Evolutionary conservation across 2,797 vertebrate genomes (phyloP).

Genomic region (Jordanella pulchra): DNA sequence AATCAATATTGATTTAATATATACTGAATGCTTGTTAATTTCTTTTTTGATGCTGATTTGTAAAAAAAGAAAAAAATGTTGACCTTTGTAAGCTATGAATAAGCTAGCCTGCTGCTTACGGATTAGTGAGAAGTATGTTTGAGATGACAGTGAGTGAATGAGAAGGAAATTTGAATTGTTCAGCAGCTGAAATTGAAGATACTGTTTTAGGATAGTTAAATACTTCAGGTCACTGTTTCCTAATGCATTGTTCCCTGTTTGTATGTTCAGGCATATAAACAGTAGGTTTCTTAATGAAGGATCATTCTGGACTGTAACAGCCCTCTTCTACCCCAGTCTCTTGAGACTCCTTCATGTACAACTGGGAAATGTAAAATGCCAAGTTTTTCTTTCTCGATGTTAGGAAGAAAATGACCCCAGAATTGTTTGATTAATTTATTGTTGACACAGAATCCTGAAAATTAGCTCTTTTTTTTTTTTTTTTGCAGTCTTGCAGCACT

Average conservation of each 20-base stretch:
- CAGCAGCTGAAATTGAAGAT: slow-evolving; percentile 48
- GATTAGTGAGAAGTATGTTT: slow-evolving; percentile 68
- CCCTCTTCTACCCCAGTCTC: slow-evolving; percentile 50
- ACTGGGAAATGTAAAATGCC: slow-evolving; percentile 52
- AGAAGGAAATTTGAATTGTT: slow-evolving; percentile 54
- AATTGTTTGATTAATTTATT: slow-evolving; percentile 34
- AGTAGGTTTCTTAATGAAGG: slow-evolving; percentile 60
- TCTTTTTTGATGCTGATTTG: slow-evolving; percentile 76
- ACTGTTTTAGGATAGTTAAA: slow-evolving; percentile 68
- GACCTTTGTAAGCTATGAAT: slow-evolving; percentile 78
- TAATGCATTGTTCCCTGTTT: slow-evolving; percentile 58
- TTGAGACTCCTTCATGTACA: slow-evolving; percentile 42
- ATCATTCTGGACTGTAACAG: slow-evolving; percentile 65
- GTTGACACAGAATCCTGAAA: slow-evolving; percentile 29
- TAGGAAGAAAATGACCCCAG: slow-evolving; percentile 32
- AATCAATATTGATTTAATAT: slow-evolving; percentile 77
- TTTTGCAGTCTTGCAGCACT: slow-evolving; percentile 55
- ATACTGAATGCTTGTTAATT: slow-evolving; percentile 77
- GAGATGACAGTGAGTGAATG: slow-evolving; percentile 61
- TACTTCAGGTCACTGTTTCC: slow-evolving; percentile 66
- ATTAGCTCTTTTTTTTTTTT: slow-evolving; percentile 20
- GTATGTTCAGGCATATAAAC: slow-evolving; percentile 47
- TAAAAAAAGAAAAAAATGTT: slow-evolving; percentile 67
- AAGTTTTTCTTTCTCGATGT: slow-evolving; percentile 33
- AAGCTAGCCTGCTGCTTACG: slow-evolving; percentile 79